These are phyloP conservation scores for Anadara kagoshimensis DNA, from an alignment of 1,140 invertebrate species.

Conservation along the genomic window DNA sequence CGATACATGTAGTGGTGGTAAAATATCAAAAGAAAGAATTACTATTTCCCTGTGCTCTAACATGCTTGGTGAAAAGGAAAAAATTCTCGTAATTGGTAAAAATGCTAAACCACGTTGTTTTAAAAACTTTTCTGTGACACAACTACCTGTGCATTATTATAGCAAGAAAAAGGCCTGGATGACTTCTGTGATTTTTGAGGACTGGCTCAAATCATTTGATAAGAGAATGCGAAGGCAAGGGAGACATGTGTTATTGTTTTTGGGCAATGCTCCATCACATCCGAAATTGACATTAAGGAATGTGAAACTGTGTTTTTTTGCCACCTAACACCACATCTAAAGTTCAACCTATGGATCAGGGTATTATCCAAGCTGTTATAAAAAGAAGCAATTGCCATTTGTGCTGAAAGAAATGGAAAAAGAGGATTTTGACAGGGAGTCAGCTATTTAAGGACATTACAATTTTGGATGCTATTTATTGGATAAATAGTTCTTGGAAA, in stretches of 20 bases:
- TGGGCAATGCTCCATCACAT: slow-evolving; percentile 41
- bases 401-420: too few species aligned
- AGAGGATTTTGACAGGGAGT: too few species aligned
- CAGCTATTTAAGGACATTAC: too few species aligned
- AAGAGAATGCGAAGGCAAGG: slow-evolving; percentile 9
- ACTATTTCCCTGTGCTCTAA: slow-evolving; percentile 39
- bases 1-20: slow-evolving; percentile 20
- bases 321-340: slow-evolving; percentile 73
- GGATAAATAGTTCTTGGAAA: too few species aligned
- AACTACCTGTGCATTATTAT: slow-evolving; percentile 20
- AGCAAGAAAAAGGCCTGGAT: slow-evolving; percentile 46
- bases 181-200: slow-evolving; percentile 15
- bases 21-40: slow-evolving; percentile 44
- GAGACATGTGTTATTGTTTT: slow-evolving; percentile 41
- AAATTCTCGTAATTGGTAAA: slow-evolving; percentile 44
- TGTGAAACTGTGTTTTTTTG: slow-evolving; percentile 71
- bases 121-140: slow-evolving; percentile 5
- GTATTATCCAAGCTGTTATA: slow-evolving; percentile 68
- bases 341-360: slow-evolving; percentile 75
- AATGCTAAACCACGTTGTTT: slow-evolving; percentile 33
- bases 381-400: not conserved
- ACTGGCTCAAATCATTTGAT: slow-evolving; percentile 8
- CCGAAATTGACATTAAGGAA: slow-evolving; percentile 41
- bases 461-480: too few species aligned
- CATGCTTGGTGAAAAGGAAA: slow-evolving; percentile 39